Base-by-base conservation (phyloP, 2,113 vertebrate species). In the Dipodomys stephensi region DNA sequence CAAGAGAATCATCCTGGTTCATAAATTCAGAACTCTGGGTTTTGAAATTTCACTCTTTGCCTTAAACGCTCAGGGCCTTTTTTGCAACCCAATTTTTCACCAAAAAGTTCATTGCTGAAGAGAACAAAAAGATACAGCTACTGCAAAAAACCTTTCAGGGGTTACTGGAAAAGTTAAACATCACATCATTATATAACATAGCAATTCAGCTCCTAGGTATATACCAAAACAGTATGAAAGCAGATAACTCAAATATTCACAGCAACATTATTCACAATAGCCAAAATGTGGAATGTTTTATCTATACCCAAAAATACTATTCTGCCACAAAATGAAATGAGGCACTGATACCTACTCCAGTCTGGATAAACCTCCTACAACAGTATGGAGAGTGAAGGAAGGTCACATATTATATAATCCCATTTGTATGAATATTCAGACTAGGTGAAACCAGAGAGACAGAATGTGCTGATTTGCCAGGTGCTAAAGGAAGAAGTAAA, bases 391-490 rank as follows among this genome's bases (percentile, higher is more conserved):
- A 20, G 13, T 78, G 12, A 89, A 78, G 78, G 9, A 94, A 93
- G 10, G 62, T 79, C 25, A 57, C 0, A 53, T 65, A 25, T 71
- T 53, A 23, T 71, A 82, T n/a, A 23, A 84, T 60, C 30, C 44
- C 23, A 32, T 65, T 83, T 90, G 87, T 44, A 83, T 74, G 15
- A 90, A 57, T 86, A 91, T 65, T 20, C 73, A 83, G 81, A 83
- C 78, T 69, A 90, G 22, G 87, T 32, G 91, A 91, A 87, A 65
- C 68, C 76, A 72, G 18, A 90, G 7, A 85, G 32, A 90, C 16
- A 57, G 64, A 90, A 83, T 62, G 6, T 1, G 49, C 68, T 82
- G 46, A 60, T 85, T 20, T 83, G 7, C 65, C 46, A 87, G 27
- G 44, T 72, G 0, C 49, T 60, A 0, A 12, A 57, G 27, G 22